These are phyloP conservation scores for Hypolimnas misippus DNA, from an alignment of 2,888 invertebrate species.

Conservation along the genomic window DNA sequence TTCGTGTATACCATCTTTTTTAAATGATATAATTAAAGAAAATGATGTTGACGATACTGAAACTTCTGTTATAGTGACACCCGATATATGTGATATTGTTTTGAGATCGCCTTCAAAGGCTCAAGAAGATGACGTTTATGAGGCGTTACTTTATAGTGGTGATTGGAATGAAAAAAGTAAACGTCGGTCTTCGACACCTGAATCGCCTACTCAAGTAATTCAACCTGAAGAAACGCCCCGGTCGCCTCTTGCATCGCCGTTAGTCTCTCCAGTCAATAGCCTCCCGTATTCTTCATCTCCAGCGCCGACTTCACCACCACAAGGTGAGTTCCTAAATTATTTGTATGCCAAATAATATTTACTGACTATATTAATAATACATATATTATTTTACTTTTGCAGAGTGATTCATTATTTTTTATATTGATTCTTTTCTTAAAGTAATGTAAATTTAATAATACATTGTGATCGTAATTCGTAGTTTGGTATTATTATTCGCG, in stretches of 20 bases:
- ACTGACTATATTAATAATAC: no score
- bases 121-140: slow-evolving; percentile 63
- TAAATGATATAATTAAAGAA: slow-evolving; percentile 52
- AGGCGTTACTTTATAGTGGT: slow-evolving; percentile 63
- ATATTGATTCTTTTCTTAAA: no score
- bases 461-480: no score
- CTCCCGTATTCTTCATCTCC: slow-evolving; percentile 60
- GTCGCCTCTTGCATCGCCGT: slow-evolving; percentile 69
- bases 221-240: slow-evolving; percentile 57
- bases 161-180: slow-evolving; percentile 71
- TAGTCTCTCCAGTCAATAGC: slow-evolving; percentile 70
- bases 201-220: slow-evolving; percentile 58
- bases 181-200: slow-evolving; percentile 74
- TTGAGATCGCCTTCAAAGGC: slow-evolving; percentile 53
- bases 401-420: no score
- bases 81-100: slow-evolving; percentile 58
- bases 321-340: slow-evolving; percentile 57
- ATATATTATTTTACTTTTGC: no score
- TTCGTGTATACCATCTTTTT: slow-evolving; percentile 52
- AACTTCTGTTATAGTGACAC: slow-evolving; percentile 52
- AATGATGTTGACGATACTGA: slow-evolving; percentile 49
- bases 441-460: no score
- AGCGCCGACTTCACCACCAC: slow-evolving; percentile 56
- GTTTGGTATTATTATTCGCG: no score
- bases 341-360: no score